Percentiles rank a stretch among this genome's conserved stretches.
These are phyloP conservation scores for Pan paniscus DNA, from an alignment of 2,113 vertebrate genomes.

Conservation along the genomic window DNA sequence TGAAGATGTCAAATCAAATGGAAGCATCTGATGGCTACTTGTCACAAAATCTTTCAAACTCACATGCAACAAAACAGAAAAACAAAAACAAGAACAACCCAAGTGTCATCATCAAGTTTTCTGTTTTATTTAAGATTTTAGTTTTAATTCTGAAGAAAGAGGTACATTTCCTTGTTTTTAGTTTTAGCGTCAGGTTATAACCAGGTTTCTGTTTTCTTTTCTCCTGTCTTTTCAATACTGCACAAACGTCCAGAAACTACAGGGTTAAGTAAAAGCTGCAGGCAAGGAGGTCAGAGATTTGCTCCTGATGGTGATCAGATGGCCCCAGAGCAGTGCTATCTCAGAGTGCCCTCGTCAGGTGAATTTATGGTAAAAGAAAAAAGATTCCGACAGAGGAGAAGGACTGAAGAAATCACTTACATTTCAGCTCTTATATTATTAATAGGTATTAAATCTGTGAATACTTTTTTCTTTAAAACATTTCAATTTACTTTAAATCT, in stretches of 20 bases:
- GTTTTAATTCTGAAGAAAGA: constrained; percentile 99
- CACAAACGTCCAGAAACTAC: constrained; percentile 91
- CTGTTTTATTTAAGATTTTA: constrained; percentile 99
- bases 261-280: constrained; percentile 90
- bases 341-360: constrained; percentile 84
- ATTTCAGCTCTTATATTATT: constrained; percentile 84
- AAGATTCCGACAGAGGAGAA: constrained; percentile 84
- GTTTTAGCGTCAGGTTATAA: constrained; percentile 91
- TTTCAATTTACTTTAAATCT: constrained; percentile 85
- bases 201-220: constrained; percentile 91
- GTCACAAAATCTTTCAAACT: neutral
- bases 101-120: constrained; percentile 91
- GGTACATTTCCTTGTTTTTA: constrained; percentile 94
- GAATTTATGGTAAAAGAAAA: constrained; percentile 72
- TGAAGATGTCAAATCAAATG: neutral
- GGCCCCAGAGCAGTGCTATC: constrained; percentile 88
- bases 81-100: constrained; percentile 75
- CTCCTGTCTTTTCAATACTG: constrained; percentile 97
- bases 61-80: constrained; percentile 7
- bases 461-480: constrained; percentile 84
- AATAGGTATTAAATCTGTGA: constrained; percentile 87
- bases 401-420: constrained; percentile 83
- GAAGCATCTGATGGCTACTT: neutral
- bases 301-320: constrained; percentile 83
- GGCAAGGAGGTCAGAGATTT: constrained; percentile 89